phyloP scores from a whole-genome alignment of 2,888 invertebrate species.

The Macrosoma leucophasiata region DNA sequence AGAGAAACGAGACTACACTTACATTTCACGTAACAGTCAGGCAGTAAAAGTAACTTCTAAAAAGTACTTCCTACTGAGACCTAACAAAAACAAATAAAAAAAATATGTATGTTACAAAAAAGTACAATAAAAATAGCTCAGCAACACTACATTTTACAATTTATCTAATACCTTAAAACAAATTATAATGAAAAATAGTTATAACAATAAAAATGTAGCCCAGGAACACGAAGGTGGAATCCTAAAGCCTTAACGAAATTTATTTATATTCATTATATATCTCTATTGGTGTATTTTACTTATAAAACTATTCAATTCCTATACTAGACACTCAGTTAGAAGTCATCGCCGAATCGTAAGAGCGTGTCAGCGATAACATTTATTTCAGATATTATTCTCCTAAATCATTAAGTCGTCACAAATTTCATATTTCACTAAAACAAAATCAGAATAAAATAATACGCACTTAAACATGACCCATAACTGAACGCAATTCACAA shows the following conservation, averaged over 20 bases:
- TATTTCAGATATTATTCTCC: no score
- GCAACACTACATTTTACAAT: constrained; percentile 49
- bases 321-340: constrained; percentile 47
- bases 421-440: no score
- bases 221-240: constrained; percentile 59
- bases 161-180: constrained; percentile 45
- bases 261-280: constrained; percentile 43
- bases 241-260: constrained; percentile 62
- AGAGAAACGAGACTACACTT: no score
- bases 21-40: no score
- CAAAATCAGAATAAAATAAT: no score
- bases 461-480: no score
- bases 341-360: constrained; percentile 4
- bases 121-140: constrained; percentile 58
- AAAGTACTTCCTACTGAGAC: constrained; percentile 13
- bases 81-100: constrained; percentile 57
- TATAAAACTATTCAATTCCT: constrained; percentile 73
- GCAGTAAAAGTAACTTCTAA: no score
- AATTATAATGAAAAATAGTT: constrained; percentile 38
- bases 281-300: constrained; percentile 65
- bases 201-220: constrained; percentile 47
- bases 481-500: no score
- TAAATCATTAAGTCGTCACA: no score
- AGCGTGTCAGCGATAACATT: constrained; percentile 1
- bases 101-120: constrained; percentile 61